Evolutionary conservation across 2,113 vertebrate species (phyloP), one percentile per base, ranked within the genome.

Genomic region (Pygathrix nemaeus): DNA sequence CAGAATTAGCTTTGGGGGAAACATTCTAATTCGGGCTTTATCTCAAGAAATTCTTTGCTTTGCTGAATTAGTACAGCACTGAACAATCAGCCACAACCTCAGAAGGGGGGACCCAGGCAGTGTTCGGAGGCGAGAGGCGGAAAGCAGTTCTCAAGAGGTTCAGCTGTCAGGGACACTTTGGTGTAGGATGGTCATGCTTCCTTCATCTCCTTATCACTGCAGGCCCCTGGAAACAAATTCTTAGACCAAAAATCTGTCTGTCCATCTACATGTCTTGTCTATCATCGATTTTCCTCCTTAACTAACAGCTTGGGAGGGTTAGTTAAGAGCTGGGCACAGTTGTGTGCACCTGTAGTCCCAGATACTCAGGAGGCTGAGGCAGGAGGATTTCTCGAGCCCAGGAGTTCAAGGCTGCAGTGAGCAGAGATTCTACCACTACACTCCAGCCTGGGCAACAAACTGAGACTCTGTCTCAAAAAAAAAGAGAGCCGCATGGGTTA

Each of bases 61-160:
- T 92, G 64, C 45, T 64, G 38, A 59, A 17, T 14, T 8, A 43
- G 32, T 18, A 2, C 23, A 27, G 21, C 10, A 0, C 0, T 21
- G 32, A 32, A n/a, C 4, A 16, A 14, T 48, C 40, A 87, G 73
- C 27, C 40, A 10, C 8, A 1, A 6, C 16, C 43, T 40, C 13
- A 12, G 35, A 23, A 38, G 6, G 8, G 32, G 35, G 17, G 6
- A 3, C 5, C 21, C 5, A 14, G 38, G 25, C 59, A 35, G 32
- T 4, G 40, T 13, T 52, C n/a, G 1, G 79, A 5, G 40, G 68
- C 3, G 13, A 21, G 3, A 1, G 45, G 4, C 1, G 6, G 52
- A 61, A 30, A 17, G 12, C 25, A 1, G 1, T 17, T 30, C 40
- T 83, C 40, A 66, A 76, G 59, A 50, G 30, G 8, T 32, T 27